Evolutionary conservation across 1,140 invertebrate genomes (phyloP).

Genomic region (Aphelenchoides avenae): DNA sequence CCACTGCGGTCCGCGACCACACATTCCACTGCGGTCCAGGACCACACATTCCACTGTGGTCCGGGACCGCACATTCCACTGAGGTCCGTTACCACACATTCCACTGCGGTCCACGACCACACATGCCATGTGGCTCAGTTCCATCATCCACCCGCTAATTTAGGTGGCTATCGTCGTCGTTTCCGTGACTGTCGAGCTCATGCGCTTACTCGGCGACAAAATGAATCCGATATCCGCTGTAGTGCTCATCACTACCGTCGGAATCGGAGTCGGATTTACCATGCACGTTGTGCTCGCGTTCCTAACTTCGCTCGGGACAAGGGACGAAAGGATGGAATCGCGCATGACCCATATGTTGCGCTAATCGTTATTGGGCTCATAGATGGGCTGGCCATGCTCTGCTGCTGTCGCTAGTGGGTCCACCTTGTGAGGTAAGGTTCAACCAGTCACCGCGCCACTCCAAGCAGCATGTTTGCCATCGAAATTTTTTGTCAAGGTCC

Average conservation of each 20-base stretch:
- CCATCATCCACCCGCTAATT: too few species aligned
- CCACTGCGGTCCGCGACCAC: too few species aligned
- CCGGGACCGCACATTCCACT: too few species aligned
- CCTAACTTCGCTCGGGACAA: slow-evolving; percentile 76
- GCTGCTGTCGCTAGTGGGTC: slow-evolving; percentile 78
- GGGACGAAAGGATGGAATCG: slow-evolving; percentile 71
- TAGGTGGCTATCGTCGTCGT: too few species aligned
- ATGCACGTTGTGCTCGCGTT: slow-evolving; percentile 80
- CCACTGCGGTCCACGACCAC: too few species aligned
- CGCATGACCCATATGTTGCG: slow-evolving; percentile 79
- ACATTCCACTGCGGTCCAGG: too few species aligned
- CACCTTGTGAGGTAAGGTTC: slow-evolving; percentile 76
- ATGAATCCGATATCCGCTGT: slow-evolving; percentile 83
- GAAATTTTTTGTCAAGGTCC: too few species aligned
- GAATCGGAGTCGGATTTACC: slow-evolving; percentile 79
- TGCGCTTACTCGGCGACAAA: slow-evolving; percentile 77
- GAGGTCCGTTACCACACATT: too few species aligned
- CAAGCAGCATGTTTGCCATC: too few species aligned
- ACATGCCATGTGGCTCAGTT: slow-evolving; percentile 17
- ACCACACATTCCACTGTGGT: too few species aligned
- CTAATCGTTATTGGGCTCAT: slow-evolving; percentile 75
- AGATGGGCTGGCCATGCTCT: slow-evolving; percentile 86
- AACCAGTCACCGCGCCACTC: too few species aligned
- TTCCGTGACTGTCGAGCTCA: slow-evolving; percentile 74
- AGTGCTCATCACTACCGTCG: slow-evolving; percentile 72